These are phyloP conservation scores for Whitmania pigra DNA, from an alignment of 1,140 invertebrate species.

Conservation along the genomic window DNA sequence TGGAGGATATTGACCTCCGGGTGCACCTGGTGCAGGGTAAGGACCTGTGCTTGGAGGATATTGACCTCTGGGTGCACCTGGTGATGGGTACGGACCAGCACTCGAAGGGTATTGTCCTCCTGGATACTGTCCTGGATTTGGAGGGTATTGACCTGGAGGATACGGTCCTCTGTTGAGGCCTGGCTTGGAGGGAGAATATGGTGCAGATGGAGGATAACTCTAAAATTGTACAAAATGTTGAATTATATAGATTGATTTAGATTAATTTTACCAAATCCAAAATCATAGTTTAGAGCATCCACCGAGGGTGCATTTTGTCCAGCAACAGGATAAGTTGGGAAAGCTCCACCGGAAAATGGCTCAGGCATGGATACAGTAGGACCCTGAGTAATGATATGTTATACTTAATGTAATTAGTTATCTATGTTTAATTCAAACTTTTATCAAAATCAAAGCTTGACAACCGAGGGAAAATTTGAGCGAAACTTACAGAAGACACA, in stretches of 20 bases:
- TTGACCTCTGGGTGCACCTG: not conserved
- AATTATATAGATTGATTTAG: not conserved
- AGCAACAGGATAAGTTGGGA: conserved; percentile 3
- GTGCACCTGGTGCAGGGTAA: not conserved
- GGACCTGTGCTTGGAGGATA: not conserved
- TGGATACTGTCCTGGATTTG: too few relatives aligned
- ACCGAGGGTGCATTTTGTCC: not conserved
- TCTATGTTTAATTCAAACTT: too few relatives aligned
- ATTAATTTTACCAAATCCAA: not conserved
- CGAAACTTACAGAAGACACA: too few relatives aligned
- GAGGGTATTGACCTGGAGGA: not conserved
- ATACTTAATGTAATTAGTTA: too few relatives aligned
- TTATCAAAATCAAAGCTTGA: too few relatives aligned
- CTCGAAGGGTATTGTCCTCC: not conserved
- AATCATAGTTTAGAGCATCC: too few relatives aligned
- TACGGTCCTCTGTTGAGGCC: not conserved
- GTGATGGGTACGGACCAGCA: not conserved
- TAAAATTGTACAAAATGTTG: not conserved
- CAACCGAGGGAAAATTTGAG: too few relatives aligned
- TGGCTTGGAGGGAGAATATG: not conserved
- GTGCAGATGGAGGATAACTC: conserved; percentile 1
- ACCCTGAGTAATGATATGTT: not conserved
- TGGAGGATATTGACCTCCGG: not conserved
- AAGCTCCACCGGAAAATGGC: conserved; percentile 11
- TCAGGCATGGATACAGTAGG: conserved; percentile 3